Conservation (phyloP, 2,888 invertebrate species). For the Cylindroiulus punctatus region DNA sequence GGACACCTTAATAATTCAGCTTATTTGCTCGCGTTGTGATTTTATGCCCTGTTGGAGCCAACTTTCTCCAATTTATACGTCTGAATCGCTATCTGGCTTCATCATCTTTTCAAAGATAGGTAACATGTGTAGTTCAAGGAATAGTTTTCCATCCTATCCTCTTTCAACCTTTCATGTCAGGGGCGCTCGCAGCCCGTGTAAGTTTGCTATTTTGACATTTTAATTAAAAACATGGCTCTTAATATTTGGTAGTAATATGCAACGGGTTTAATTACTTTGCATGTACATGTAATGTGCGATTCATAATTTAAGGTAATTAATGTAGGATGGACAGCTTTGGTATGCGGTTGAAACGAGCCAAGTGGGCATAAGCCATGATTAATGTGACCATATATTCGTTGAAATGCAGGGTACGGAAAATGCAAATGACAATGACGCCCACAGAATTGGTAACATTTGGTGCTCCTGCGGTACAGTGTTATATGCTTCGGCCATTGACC, state of each 20-base stretch:
- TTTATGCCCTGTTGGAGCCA: not conserved
- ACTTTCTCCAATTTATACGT: not conserved
- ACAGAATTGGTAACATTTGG: conserved; percentile 33
- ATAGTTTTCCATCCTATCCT: not conserved
- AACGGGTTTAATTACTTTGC: conserved; percentile 14
- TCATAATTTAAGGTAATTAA: conserved; percentile 45
- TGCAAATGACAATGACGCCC: conserved; percentile 1
- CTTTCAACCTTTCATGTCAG: not conserved
- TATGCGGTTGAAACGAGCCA: conserved; percentile 42
- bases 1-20: conserved; percentile 6
- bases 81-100: too few relatives aligned
- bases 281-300: conserved; percentile 37
- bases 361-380: conserved; percentile 39
- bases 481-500: not conserved
- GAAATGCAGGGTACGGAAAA: conserved; percentile 22
- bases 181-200: not conserved
- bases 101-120: too few relatives aligned
- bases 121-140: too few relatives aligned
- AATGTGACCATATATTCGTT: conserved; percentile 6
- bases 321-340: conserved; percentile 28
- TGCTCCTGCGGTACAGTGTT: not conserved
- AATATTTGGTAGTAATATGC: not conserved
- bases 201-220: not conserved
- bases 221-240: conserved; percentile 15
- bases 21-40: not conserved